A percentile compares a stretch with the other conserved stretches of the same genome.
phyloP scores from a whole-genome alignment of 2,797 vertebrate species.

The Mus minutoides region DNA sequence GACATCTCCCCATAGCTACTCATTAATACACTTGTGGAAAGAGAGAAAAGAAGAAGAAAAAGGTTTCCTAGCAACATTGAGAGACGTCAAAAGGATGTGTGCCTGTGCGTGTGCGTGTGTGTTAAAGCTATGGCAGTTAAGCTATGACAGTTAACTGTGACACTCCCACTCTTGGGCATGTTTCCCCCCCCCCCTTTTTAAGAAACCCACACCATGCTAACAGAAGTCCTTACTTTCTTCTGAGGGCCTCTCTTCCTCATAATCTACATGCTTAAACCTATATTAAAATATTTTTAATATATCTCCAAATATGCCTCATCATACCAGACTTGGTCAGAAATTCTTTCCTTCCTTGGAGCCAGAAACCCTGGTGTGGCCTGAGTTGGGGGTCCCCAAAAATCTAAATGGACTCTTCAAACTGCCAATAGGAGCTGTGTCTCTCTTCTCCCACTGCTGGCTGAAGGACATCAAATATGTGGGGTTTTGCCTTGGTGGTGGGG shows the following conservation, averaged over 20 bases:
- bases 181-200: background rate
- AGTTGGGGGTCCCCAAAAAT: background rate
- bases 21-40: background rate
- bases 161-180: background rate
- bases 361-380: background rate
- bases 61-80: background rate
- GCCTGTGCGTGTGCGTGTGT: too few relatives aligned
- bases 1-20: background rate
- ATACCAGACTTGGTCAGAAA: background rate
- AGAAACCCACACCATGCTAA: background rate
- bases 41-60: background rate
- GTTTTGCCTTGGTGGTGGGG: conserved; percentile 44
- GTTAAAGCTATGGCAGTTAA: background rate
- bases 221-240: background rate
- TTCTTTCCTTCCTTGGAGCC: background rate
- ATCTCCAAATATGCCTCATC: background rate
- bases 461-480: background rate
- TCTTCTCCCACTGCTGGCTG: background rate
- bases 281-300: background rate
- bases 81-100: background rate
- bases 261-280: background rate
- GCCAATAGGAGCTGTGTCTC: background rate
- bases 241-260: background rate
- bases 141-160: background rate
- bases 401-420: background rate